Percentiles rank a stretch among this genome's conserved stretches.
These are phyloP conservation scores for Synodontis membranacea DNA, from an alignment of 2,113 vertebrate genomes.

Conservation along the genomic window DNA sequence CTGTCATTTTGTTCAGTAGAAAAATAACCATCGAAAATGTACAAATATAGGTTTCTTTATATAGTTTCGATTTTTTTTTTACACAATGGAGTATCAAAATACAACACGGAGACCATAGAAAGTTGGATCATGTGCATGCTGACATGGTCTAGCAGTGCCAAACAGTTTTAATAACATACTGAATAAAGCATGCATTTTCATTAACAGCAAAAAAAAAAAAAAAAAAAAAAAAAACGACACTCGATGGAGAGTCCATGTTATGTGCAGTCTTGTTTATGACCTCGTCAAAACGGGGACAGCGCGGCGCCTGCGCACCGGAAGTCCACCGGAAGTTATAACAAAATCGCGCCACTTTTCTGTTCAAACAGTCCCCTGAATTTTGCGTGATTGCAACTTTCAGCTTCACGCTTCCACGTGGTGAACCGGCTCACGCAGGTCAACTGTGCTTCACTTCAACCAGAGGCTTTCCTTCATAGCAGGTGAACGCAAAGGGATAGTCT, in stretches of 20 bases:
- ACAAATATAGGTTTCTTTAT: constrained; percentile 46
- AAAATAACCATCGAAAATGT: constrained; percentile 50
- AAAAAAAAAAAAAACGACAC: constrained; percentile 12
- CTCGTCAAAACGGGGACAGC: constrained; percentile 25
- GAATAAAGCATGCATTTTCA: constrained; percentile 46
- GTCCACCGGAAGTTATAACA: constrained; percentile 17
- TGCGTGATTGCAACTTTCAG: constrained; percentile 2
- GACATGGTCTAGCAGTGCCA: constrained; percentile 26
- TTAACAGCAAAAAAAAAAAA: neutral
- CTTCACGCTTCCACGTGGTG: constrained; percentile 11
- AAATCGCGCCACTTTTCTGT: neutral
- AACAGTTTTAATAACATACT: constrained; percentile 28
- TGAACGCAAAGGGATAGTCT: neutral
- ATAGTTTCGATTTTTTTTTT: constrained; percentile 16
- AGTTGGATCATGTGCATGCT: constrained; percentile 44
- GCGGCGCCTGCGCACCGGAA: neutral
- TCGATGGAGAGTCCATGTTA: constrained; percentile 9
- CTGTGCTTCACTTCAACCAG: constrained; percentile 21
- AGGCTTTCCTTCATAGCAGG: constrained; percentile 1
- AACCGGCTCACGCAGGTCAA: constrained; percentile 15
- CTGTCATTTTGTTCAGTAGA: constrained; percentile 31
- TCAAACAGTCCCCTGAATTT: neutral
- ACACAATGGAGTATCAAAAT: constrained; percentile 53
- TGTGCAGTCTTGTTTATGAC: constrained; percentile 15
- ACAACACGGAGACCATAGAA: constrained; percentile 42